These are phyloP conservation scores for Heliconius congener DNA, from an alignment of 1,140 invertebrate genomes.

Conservation along the genomic window DNA sequence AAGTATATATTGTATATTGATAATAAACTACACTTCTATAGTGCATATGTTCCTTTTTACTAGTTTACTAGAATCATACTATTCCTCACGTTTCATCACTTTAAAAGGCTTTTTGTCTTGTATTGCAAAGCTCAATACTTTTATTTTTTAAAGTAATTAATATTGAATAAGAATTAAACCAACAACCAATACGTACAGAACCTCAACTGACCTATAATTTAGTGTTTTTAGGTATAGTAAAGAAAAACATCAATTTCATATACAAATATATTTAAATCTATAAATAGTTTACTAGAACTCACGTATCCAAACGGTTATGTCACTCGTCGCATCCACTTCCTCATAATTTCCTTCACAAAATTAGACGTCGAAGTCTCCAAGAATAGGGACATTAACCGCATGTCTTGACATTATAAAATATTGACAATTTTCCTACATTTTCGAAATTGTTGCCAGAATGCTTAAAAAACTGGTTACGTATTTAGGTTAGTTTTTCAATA, in stretches of 20 bases:
- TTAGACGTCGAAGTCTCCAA: conserved; percentile 34
- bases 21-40: no score
- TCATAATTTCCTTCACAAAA: conserved; percentile 32
- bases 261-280: not conserved
- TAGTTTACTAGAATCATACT: no score
- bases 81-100: no score
- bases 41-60: no score
- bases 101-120: no score
- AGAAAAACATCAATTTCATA: no score
- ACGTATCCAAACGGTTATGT: not conserved
- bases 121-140: no score
- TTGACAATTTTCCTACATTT: not conserved
- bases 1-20: no score
- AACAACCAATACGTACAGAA: not conserved
- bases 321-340: conserved; percentile 24
- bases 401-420: not conserved
- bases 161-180: no score
- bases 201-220: not conserved
- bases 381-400: conserved; percentile 38
- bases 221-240: not conserved
- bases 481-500: not conserved
- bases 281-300: not conserved
- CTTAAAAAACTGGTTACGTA: not conserved
- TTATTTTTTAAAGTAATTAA: no score
- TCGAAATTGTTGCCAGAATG: not conserved